Percentiles rank a stretch among this genome's conserved stretches.
phyloP scores from a whole-genome alignment of 2,113 vertebrate species.

The Menura novaehollandiae region DNA sequence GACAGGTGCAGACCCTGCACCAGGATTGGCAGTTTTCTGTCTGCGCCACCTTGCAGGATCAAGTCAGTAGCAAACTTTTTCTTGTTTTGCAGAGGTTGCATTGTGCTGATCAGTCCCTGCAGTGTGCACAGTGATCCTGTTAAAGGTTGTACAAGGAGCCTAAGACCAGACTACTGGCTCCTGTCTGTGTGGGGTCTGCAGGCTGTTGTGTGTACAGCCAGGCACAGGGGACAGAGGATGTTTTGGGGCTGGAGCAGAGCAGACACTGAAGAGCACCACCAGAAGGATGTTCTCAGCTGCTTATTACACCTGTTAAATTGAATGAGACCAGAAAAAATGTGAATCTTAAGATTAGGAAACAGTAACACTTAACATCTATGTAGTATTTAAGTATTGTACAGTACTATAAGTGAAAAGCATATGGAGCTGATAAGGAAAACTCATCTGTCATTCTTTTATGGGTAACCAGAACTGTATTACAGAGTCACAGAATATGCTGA shows the following conservation, averaged over 20 bases:
- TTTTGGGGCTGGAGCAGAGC: neutral
- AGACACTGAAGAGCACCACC: neutral
- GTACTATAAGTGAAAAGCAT: neutral
- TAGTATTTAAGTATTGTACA: neutral
- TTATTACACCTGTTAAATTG: neutral
- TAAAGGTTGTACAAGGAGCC: neutral
- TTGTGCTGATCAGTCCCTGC: neutral
- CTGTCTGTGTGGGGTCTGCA: neutral
- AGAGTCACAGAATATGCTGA: neutral
- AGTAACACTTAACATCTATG: neutral
- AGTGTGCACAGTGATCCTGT: neutral
- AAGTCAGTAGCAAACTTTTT: neutral
- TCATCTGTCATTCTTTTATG: neutral
- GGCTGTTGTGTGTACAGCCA: neutral
- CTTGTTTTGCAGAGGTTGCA: neutral
- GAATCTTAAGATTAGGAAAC: neutral
- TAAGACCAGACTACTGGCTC: neutral
- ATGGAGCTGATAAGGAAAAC: neutral
- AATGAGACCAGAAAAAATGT: neutral
- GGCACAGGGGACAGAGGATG: neutral
- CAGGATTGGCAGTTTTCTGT: neutral
- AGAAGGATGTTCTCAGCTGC: neutral
- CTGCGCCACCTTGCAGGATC: neutral
- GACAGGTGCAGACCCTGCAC: neutral
- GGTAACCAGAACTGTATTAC: rapidly evolving